phyloP scores from a whole-genome alignment of 2,888 invertebrate species.

The Prosapia bicincta region DNA sequence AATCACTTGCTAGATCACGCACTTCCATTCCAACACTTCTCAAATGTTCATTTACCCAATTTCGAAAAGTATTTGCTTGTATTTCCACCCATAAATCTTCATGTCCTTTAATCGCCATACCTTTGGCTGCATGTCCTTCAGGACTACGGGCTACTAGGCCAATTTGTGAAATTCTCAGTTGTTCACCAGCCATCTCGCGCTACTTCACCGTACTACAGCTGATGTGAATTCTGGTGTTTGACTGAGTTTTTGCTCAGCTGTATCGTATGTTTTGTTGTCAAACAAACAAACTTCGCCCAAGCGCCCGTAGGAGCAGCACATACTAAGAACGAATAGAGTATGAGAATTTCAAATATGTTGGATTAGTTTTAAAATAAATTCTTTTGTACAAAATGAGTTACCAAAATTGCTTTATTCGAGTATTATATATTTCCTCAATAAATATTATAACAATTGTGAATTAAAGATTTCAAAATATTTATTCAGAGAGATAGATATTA shows the following conservation, averaged over 20 bases:
- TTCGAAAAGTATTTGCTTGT: conserved; percentile 92
- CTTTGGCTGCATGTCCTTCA: conserved; percentile 92
- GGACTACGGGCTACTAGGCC: conserved; percentile 87
- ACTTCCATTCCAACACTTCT: conserved; percentile 54
- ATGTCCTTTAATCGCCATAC: conserved; percentile 92
- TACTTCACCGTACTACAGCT: background rate
- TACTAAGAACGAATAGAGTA: background rate
- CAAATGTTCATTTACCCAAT: conserved; percentile 95
- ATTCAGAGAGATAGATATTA: too few relatives aligned
- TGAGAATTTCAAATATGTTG: too few relatives aligned
- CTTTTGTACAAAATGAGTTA: too few relatives aligned
- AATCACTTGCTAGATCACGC: conserved; percentile 80
- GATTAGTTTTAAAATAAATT: too few relatives aligned
- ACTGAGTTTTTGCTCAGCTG: background rate
- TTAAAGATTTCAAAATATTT: too few relatives aligned
- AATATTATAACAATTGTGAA: too few relatives aligned
- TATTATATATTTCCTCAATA: too few relatives aligned
- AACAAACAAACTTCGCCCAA: background rate
- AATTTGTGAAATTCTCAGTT: conserved; percentile 42
- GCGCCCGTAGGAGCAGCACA: background rate
- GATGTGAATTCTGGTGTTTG: background rate
- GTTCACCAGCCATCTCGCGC: conserved; percentile 14
- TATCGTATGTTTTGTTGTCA: background rate
- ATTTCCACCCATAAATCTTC: conserved; percentile 96
- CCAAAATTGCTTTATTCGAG: too few relatives aligned